Conservation (phyloP, 2,888 invertebrate species). For the Camptogramma bilineatum region DNA sequence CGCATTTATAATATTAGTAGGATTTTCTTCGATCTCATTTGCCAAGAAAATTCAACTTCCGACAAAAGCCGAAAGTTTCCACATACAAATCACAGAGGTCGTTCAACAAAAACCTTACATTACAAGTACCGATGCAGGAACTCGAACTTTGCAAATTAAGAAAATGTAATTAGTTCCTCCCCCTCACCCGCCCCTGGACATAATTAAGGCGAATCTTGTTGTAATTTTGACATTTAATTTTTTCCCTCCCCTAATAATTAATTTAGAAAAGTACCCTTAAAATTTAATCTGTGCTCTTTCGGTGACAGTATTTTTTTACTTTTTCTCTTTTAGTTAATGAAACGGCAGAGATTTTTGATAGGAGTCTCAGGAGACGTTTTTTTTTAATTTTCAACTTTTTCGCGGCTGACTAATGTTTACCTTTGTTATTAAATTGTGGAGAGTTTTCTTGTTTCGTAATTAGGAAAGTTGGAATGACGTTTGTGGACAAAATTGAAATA, state of each 20-base stretch:
- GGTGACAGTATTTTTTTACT: slow-evolving; percentile 69
- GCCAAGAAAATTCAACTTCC: neutral
- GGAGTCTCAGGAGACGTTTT: slow-evolving; percentile 47
- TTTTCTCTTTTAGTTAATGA: slow-evolving; percentile 69
- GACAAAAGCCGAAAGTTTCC: slow-evolving; percentile 35
- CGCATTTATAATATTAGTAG: neutral
- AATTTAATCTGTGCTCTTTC: slow-evolving; percentile 80
- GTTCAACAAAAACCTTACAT: slow-evolving; percentile 50
- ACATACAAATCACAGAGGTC: slow-evolving; percentile 52
- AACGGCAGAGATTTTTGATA: slow-evolving; percentile 78
- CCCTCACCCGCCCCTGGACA: slow-evolving; percentile 61
- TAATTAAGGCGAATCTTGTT: slow-evolving; percentile 84
- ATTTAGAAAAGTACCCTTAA: slow-evolving; percentile 79
- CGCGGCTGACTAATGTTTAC: slow-evolving; percentile 64
- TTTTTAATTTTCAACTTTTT: slow-evolving; percentile 60
- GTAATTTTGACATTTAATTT: slow-evolving; percentile 85
- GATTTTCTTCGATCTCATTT: neutral
- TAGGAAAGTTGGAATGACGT: slow-evolving; percentile 43
- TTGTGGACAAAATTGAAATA: slow-evolving; percentile 9
- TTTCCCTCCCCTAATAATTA: slow-evolving; percentile 77
- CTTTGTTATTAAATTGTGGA: slow-evolving; percentile 57
- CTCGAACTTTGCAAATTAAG: slow-evolving; percentile 81
- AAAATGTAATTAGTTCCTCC: slow-evolving; percentile 81
- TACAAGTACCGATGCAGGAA: slow-evolving; percentile 55
- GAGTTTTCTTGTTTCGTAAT: slow-evolving; percentile 50